Evolutionary conservation across 2,797 vertebrate genomes (phyloP), one percentile per base, ranked within the genome.

Genomic region (Lycodopsis pacificus): DNA sequence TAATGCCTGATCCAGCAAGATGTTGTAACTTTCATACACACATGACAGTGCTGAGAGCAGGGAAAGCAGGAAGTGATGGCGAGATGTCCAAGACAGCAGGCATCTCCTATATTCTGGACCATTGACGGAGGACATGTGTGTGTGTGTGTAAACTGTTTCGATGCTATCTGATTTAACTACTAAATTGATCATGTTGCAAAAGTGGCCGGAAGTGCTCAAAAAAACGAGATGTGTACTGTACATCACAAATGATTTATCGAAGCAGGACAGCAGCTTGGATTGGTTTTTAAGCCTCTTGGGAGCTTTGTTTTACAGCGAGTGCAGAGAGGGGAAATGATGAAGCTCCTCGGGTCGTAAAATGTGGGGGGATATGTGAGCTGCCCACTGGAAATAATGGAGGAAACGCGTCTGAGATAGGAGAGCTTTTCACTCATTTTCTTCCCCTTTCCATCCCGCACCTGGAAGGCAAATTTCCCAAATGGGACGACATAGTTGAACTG

Each of bases 21-120:
- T 89, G 87, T 70, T 76, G 80, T 82, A 88, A 81, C 93, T 92
- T 91, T 86, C 76, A 81, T 7, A 7, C 84, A 83, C 74, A 76
- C 76, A 71, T 53, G 70, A 83, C 85, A 85, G 83, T 89, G 90
- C 91, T 92, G 86, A 91, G 84, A 80, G 73, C 19, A 71, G 80
- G 65, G 85, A 92, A 92, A 91, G 82, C 83, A 86, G 69, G 79
- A 89, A 94, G 94, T 87, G 56, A 94, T 92, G 68, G 62, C 22
- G 73, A 75, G 57, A 74, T 86, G 79, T 78, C 77, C 71, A 79
- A 88, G 81, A 86, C 80, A 80, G 65, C 72, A 67, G 36, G 79
- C 69, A 76, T 82, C 51, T 67, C 82, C 90, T 92, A 58, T 91
- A 87, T 79, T 86, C 49, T 64, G 65, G 71, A 80, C 71, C 65